Conservation (phyloP, 2,797 vertebrate genomes). For the Sebastes glaucus region DNA sequence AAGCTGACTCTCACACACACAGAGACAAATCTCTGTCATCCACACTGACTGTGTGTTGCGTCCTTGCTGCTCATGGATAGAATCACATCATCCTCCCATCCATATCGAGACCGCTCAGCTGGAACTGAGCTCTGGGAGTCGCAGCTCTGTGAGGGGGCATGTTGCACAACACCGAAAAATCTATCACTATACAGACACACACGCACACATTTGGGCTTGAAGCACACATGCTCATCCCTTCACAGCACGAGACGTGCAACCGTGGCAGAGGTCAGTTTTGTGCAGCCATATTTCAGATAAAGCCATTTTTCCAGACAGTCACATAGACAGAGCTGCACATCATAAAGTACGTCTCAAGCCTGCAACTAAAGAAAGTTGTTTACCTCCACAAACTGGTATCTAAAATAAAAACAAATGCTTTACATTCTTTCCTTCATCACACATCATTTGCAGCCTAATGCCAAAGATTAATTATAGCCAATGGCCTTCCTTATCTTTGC, state of each 20-base stretch:
- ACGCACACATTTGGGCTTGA: background rate
- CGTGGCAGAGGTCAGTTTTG: background rate
- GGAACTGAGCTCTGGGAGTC: constrained; percentile 9
- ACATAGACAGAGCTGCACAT: background rate
- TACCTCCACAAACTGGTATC: constrained; percentile 43
- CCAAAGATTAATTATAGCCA: constrained; percentile 72
- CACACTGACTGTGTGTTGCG: background rate
- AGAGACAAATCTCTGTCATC: background rate
- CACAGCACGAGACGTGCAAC: background rate
- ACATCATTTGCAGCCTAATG: constrained; percentile 26
- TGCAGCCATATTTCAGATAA: background rate
- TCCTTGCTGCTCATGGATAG: constrained; percentile 1
- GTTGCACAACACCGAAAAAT: background rate
- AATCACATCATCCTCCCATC: constrained; percentile 6
- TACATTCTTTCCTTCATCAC: constrained; percentile 43
- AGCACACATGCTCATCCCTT: background rate
- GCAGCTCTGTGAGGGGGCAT: constrained; percentile 5
- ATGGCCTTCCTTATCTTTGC: constrained; percentile 52
- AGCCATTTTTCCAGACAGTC: background rate
- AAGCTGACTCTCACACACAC: background rate
- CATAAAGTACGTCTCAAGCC: background rate
- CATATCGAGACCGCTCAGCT: constrained; percentile 24
- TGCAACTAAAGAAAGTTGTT: constrained; percentile 69
- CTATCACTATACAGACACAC: background rate
- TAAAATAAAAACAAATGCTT: constrained; percentile 59